Evolutionary conservation across 2,797 vertebrate species (phyloP).

Genomic region (Cyprinodon diabolis): DNA sequence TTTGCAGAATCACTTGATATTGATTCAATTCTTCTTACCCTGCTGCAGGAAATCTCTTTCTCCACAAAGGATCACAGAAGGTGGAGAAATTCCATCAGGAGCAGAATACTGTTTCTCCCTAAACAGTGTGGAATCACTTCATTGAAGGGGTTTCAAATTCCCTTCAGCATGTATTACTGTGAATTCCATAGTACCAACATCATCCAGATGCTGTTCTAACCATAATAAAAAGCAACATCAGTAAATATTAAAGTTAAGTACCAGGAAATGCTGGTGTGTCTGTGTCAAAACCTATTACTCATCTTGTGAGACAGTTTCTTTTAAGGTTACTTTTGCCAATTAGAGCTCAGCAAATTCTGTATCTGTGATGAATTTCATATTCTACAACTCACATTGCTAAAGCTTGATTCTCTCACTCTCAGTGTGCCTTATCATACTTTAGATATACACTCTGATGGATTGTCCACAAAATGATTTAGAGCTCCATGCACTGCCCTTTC

Average conservation of each 20-base stretch:
- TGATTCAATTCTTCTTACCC: background rate
- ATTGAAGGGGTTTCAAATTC: background rate
- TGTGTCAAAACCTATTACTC: background rate
- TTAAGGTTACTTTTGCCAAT: constrained; percentile 4
- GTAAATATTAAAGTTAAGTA: constrained; percentile 6
- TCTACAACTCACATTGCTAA: background rate
- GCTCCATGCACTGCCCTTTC: background rate
- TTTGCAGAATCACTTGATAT: background rate
- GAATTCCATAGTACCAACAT: background rate
- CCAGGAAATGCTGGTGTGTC: constrained; percentile 9
- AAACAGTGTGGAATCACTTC: background rate
- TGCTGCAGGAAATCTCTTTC: background rate
- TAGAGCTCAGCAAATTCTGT: background rate
- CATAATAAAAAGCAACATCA: constrained; percentile 4
- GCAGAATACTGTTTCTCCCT: background rate
- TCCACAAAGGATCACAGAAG: background rate
- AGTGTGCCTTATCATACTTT: constrained; percentile 3
- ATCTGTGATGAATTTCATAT: constrained; percentile 10
- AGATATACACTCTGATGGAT: background rate
- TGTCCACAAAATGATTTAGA: constrained; percentile 1
- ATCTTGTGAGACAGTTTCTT: constrained; percentile 4
- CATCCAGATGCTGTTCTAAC: background rate
- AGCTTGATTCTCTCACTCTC: constrained; percentile 1
- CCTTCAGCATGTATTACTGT: background rate
- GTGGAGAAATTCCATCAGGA: background rate